phyloP scores from a whole-genome alignment of 2,888 invertebrate genomes.

The Uropetala carovei region DNA sequence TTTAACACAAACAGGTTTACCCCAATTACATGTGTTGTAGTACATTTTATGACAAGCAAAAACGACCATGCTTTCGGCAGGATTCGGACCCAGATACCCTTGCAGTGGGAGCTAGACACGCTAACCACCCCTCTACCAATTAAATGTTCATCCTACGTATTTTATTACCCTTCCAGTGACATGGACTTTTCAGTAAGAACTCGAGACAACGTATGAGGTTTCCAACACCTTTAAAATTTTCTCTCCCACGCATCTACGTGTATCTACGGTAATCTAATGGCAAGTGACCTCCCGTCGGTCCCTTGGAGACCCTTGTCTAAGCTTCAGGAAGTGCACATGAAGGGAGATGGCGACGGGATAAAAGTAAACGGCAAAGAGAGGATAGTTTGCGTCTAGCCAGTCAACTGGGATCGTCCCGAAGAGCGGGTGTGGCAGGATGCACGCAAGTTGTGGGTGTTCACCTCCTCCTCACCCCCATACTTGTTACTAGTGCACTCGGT shows the following conservation, averaged over 20 bases:
- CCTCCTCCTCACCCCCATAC: background rate
- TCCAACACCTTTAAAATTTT: background rate
- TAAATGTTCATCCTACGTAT: no score
- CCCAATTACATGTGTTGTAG: no score
- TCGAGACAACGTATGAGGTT: no score
- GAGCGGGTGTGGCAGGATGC: background rate
- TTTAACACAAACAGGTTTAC: no score
- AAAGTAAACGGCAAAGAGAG: background rate
- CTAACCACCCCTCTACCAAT: no score
- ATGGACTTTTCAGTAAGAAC: no score
- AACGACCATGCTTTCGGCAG: no score
- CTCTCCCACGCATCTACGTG: conserved; percentile 19
- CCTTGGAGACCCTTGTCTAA: background rate
- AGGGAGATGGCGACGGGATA: background rate
- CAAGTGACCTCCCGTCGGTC: conserved; percentile 46
- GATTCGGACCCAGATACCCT: no score
- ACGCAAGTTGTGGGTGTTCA: background rate
- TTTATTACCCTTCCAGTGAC: no score
- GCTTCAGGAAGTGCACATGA: conserved; percentile 53
- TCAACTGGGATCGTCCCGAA: background rate
- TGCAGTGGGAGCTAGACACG: no score
- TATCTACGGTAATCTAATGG: conserved; percentile 48
- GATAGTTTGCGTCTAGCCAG: background rate
- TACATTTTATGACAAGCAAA: no score
- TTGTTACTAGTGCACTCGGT: background rate